Base-by-base conservation (phyloP, 2,888 invertebrate genomes). In the Diarsia brunnea region DNA sequence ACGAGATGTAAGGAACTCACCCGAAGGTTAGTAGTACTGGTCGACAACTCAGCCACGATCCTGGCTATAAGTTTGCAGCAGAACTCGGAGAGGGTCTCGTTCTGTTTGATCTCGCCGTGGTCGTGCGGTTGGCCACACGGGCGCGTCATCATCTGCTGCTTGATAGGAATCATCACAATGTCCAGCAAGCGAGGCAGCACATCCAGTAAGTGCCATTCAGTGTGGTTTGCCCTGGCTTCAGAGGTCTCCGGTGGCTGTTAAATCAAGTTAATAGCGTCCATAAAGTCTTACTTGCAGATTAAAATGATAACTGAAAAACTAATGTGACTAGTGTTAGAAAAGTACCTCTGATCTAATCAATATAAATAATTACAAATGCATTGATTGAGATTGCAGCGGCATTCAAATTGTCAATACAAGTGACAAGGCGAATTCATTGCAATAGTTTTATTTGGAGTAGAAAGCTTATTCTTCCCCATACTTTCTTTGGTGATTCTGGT, bases 161-260 rank as follows among this genome's bases (percentile, higher is more conserved):
- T 97, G 51, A 99, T 98, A 0, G 99, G 99, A 75, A 98, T 97
- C 49, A 98, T 97, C 45, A 98, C 98, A 24, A 99, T 97, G 86
- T 98, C 98, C 69, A 99, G 94, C 45, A 99, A 95, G 69, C 98
- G 97, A 61, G 99, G 98, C 21, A 99, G 95, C 1, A 99, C 98
- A 91, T 99, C 98, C 82, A 98, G 97, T 85, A 98, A 98, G 21
- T 97, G 97, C 97, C 98, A 98, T 55, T 97, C 97, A 0, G 89
- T 88, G 80, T 92, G 92, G 51, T 89, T 91, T 3, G 89, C 73
- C 66, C 92, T 93, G 4, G 78, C 79, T 19, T 93, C 91, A 4
- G 78, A 82, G 0, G 90, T 83, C 0, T 93, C 94, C 12, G 89
- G 88, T 8, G 78, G 84, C 95, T 95, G 87, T 27, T 80, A 81